phyloP scores from a whole-genome alignment of 2,113 vertebrate species.

The Melanerpes aurifrons region DNA sequence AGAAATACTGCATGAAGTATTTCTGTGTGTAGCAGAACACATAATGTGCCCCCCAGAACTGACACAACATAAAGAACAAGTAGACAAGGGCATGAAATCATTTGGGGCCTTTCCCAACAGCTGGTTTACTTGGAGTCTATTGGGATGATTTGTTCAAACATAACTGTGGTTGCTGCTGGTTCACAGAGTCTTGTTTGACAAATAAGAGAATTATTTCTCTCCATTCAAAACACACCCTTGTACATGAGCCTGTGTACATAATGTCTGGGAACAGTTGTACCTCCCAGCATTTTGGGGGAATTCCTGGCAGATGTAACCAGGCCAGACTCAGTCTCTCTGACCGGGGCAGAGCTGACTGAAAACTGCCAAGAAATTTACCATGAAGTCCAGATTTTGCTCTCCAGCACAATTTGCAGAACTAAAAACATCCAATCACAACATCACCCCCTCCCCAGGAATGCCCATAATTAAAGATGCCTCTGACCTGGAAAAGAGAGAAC shows the following conservation, averaged over 20 bases:
- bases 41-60: background rate
- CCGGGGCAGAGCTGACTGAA: no score
- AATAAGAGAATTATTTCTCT: background rate
- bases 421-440: background rate
- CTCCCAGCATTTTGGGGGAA: background rate
- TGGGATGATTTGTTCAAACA: background rate
- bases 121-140: background rate
- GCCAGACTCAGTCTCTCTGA: background rate
- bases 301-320: background rate
- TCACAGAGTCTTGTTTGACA: background rate
- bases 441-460: background rate
- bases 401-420: background rate
- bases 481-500: constrained; percentile 91
- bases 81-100: background rate
- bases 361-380: background rate
- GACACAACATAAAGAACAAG: background rate
- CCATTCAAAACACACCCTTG: background rate
- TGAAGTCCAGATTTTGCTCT: background rate
- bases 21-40: background rate
- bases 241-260: background rate
- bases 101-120: background rate
- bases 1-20: background rate
- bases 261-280: background rate
- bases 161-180: background rate
- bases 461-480: background rate